Evolutionary conservation across 2,113 vertebrate species (phyloP).

Genomic region (Aplodontia rufa): DNA sequence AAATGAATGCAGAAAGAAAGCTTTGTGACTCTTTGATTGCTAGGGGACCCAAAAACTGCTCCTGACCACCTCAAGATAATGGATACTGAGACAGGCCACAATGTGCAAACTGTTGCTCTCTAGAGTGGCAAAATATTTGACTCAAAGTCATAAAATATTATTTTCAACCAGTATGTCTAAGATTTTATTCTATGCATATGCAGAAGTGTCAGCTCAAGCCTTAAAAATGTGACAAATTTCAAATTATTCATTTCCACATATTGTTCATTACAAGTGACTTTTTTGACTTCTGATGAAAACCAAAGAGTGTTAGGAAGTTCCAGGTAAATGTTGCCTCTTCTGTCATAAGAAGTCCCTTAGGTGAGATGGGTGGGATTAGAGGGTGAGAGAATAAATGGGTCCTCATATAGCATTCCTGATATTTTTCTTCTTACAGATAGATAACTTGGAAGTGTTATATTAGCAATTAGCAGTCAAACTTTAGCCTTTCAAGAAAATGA

Average conservation of each 20-base stretch:
- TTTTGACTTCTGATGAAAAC: conserved; percentile 22
- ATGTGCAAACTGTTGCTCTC: neutral
- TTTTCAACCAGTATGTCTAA: neutral
- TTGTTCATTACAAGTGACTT: neutral
- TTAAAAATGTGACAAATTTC: neutral
- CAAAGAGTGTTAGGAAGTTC: neutral
- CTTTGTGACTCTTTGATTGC: neutral
- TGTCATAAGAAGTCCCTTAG: conserved; percentile 28
- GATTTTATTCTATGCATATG: neutral
- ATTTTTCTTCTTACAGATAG: neutral
- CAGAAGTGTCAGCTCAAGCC: neutral
- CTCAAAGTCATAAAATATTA: neutral
- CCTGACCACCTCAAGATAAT: neutral
- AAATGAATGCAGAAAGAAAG: neutral
- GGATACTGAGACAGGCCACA: neutral
- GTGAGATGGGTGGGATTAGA: neutral
- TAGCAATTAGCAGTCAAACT: neutral
- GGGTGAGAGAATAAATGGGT: conserved; percentile 9
- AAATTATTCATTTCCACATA: conserved; percentile 31
- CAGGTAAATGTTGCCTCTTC: conserved; percentile 28
- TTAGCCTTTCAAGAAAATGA: conserved; percentile 28
- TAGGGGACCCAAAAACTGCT: neutral
- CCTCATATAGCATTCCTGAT: neutral
- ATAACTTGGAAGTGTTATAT: neutral
- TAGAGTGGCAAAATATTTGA: neutral